These are phyloP conservation scores for Epinotia bilunana DNA, from an alignment of 2,888 invertebrate genomes.

Conservation along the genomic window DNA sequence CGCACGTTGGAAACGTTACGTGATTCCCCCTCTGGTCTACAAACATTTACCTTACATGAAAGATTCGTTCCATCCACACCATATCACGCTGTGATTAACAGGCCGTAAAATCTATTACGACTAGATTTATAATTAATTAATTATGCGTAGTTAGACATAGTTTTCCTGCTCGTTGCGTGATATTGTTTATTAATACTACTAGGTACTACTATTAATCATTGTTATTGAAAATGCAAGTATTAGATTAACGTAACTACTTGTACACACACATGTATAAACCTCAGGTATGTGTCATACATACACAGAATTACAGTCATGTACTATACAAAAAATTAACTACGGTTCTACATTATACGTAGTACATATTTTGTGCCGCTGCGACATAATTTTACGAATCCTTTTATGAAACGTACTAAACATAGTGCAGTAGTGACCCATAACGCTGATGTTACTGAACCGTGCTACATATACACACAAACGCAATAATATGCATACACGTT, in stretches of 20 bases:
- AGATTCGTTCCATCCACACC: no score
- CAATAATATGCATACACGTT: conserved; percentile 29
- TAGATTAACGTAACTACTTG: neutral
- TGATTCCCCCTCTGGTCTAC: no score
- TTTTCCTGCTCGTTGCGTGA: conserved; percentile 36
- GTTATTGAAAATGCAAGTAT: conserved; percentile 23
- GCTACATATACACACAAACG: conserved; percentile 17
- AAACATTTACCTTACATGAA: no score
- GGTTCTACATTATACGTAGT: neutral
- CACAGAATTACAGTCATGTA: neutral
- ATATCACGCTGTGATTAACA: neutral
- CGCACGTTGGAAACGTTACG: no score
- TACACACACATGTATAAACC: neutral
- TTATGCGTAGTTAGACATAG: conserved; percentile 34
- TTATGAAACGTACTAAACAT: conserved; percentile 15
- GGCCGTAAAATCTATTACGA: conserved; percentile 19
- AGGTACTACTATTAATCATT: neutral
- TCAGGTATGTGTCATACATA: neutral
- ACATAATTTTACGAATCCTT: neutral
- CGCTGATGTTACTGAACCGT: conserved; percentile 26
- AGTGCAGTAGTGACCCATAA: conserved; percentile 18
- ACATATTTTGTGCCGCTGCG: neutral
- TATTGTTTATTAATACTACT: conserved; percentile 16
- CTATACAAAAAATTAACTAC: neutral
- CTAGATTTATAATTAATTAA: conserved; percentile 25